phyloP scores from a whole-genome alignment of 2,113 vertebrate species.

The Chaenogobius annularis region DNA sequence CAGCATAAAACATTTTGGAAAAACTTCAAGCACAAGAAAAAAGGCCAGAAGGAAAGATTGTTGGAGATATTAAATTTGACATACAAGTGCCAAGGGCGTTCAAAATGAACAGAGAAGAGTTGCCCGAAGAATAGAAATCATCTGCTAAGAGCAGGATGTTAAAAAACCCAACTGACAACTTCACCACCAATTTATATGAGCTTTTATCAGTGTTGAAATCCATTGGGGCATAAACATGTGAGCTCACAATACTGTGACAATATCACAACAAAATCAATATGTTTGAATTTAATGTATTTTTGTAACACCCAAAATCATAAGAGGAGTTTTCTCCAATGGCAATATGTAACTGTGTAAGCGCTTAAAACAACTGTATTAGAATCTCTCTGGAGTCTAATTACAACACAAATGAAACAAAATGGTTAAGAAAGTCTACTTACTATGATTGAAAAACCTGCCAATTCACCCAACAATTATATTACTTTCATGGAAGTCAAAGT shows the following conservation, averaged over 20 bases:
- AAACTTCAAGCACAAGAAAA: constrained; percentile 15
- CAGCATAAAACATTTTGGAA: neutral
- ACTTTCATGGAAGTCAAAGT: no score
- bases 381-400: no score
- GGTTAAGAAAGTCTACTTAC: no score
- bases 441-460: no score
- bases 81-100: neutral
- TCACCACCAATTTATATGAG: neutral
- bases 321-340: no score
- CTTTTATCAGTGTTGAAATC: neutral
- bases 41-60: constrained; percentile 1
- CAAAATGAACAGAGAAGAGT: neutral
- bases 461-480: no score
- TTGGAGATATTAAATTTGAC: neutral
- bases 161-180: neutral
- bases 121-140: constrained; percentile 1
- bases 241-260: neutral
- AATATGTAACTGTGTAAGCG: no score
- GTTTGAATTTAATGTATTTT: no score
- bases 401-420: no score
- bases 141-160: constrained; percentile 27
- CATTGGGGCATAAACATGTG: neutral
- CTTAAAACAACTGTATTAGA: no score
- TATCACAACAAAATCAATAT: neutral
- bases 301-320: no score